Conservation (phyloP, 2,113 vertebrate species). For the Oryzias woworae region DNA sequence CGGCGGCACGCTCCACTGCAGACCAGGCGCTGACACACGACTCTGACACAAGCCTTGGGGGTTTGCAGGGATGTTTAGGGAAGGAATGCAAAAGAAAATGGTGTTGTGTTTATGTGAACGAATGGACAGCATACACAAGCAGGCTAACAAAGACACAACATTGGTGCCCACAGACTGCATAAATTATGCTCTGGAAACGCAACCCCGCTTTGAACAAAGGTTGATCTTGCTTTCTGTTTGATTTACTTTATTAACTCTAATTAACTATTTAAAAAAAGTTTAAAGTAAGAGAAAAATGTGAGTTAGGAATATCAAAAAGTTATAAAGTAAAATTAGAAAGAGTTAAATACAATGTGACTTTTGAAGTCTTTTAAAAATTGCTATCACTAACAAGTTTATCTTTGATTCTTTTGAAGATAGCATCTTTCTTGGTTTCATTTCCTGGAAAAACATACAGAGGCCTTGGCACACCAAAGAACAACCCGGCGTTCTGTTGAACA, state of each 20-base stretch:
- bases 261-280: too few species aligned
- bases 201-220: neutral
- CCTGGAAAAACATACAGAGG: constrained; percentile 2
- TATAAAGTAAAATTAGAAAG: too few species aligned
- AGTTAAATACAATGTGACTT: too few species aligned
- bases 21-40: constrained; percentile 42
- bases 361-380: too few species aligned
- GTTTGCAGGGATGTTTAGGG: constrained; percentile 23
- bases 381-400: neutral
- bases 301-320: too few species aligned
- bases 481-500: neutral
- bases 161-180: constrained; percentile 7
- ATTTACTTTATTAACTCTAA: too few species aligned
- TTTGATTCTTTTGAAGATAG: constrained; percentile 17
- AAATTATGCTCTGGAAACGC: neutral
- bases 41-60: constrained; percentile 21
- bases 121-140: constrained; percentile 3
- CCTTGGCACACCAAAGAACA: neutral
- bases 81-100: constrained; percentile 24
- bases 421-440: neutral
- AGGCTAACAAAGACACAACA: neutral
- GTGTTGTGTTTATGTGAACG: constrained; percentile 27
- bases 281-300: too few species aligned
- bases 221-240: neutral
- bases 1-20: constrained; percentile 30